Percentiles rank a stretch among this genome's conserved stretches.
Evolutionary conservation across 2,888 invertebrate species (phyloP).

Genomic region (Lottia gigantea): DNA sequence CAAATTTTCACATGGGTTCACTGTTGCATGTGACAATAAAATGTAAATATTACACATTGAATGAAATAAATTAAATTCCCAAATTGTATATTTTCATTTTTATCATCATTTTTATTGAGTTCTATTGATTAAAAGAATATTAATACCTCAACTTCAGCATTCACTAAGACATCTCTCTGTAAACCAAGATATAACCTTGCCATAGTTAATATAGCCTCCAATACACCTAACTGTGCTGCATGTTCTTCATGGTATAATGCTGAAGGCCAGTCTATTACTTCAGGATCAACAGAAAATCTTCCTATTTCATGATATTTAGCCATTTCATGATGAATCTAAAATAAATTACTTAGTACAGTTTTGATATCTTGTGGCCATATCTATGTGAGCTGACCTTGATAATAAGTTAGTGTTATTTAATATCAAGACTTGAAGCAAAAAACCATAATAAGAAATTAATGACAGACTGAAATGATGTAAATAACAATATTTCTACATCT

Average conservation of each 20-base stretch:
- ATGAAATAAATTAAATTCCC: too few species aligned
- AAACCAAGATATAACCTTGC: constrained; percentile 70
- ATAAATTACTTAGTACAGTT: background rate
- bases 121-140: too few species aligned
- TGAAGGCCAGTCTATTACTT: constrained; percentile 70
- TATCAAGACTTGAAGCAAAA: constrained; percentile 7
- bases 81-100: too few species aligned
- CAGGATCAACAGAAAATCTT: constrained; percentile 64
- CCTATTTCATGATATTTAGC: constrained; percentile 73
- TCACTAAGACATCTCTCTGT: constrained; percentile 70
- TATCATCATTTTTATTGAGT: too few species aligned
- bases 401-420: background rate
- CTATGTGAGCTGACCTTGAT: background rate
- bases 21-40: too few species aligned
- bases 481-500: background rate
- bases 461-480: background rate
- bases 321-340: constrained; percentile 72
- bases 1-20: too few species aligned
- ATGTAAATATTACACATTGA: too few species aligned
- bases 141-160: constrained; percentile 65
- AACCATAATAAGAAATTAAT: background rate
- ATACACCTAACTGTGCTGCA: constrained; percentile 71
- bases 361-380: too few species aligned
- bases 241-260: constrained; percentile 72
- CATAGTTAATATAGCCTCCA: constrained; percentile 71